Conservation (phyloP, 2,888 invertebrate species). For the Opisthograptis luteolata region DNA sequence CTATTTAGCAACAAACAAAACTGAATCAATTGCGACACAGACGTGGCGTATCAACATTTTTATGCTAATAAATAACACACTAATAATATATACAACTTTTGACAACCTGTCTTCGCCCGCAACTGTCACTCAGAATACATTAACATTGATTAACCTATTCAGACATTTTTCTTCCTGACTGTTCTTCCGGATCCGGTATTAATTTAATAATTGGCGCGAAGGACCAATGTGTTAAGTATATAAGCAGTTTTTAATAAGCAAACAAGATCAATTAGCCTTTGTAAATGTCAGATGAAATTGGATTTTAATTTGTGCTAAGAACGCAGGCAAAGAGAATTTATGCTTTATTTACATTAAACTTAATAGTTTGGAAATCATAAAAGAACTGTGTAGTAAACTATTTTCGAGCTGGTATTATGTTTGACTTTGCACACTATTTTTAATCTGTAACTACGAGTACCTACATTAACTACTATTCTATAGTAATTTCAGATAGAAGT, state of each 20-base stretch:
- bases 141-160: slow-evolving; percentile 41
- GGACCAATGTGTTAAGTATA: slow-evolving; percentile 35
- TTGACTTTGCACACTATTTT: too few species aligned
- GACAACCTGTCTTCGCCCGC: slow-evolving; percentile 23
- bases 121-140: slow-evolving; percentile 35
- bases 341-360: too few species aligned
- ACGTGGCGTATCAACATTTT: slow-evolving; percentile 17
- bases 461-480: too few species aligned
- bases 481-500: too few species aligned
- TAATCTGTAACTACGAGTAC: too few species aligned
- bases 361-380: too few species aligned
- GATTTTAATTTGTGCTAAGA: too few species aligned
- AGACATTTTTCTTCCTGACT: slow-evolving; percentile 45
- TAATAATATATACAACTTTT: slow-evolving; percentile 5
- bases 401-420: too few species aligned
- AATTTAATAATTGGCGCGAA: slow-evolving; percentile 38
- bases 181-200: slow-evolving; percentile 50
- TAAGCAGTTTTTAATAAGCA: slow-evolving; percentile 24
- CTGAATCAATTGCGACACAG: not conserved
- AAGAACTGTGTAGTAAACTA: too few species aligned
- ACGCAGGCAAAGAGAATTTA: too few species aligned
- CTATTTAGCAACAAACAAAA: slow-evolving; percentile 5
- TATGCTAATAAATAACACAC: slow-evolving; percentile 9
- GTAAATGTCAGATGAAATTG: not conserved
- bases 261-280: slow-evolving; percentile 14